phyloP scores from a whole-genome alignment of 2,797 vertebrate species.

The Sebastes taczanowskii region DNA sequence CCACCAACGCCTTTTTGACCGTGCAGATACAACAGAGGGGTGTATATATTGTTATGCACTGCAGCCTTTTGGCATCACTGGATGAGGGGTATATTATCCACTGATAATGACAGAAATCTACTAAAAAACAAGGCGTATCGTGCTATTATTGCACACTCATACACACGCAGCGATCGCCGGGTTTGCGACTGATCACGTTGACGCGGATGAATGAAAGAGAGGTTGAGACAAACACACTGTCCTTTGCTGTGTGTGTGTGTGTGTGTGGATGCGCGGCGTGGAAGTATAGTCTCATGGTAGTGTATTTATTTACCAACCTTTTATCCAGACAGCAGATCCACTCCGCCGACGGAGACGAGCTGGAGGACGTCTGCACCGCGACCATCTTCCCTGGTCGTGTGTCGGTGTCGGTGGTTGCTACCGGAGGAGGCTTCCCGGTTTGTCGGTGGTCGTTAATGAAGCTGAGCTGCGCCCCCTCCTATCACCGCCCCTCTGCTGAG shows the following conservation, averaged over 20 bases:
- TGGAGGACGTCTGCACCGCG: constrained; percentile 88
- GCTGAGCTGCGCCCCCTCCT: constrained; percentile 64
- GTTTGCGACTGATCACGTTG: constrained; percentile 59
- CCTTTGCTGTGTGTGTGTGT: background rate
- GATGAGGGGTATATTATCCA: no score
- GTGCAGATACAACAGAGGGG: constrained; percentile 4
- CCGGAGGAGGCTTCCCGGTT: constrained; percentile 59
- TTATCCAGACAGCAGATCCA: constrained; percentile 98
- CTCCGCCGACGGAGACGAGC: constrained; percentile 88
- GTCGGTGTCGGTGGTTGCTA: constrained; percentile 34
- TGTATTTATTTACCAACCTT: constrained; percentile 82
- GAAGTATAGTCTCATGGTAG: background rate
- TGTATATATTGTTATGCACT: background rate
- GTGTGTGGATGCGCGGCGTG: constrained; percentile 18
- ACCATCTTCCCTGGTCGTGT: constrained; percentile 89
- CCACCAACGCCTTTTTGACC: constrained; percentile 75
- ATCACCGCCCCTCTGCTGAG: constrained; percentile 50
- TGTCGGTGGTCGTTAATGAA: constrained; percentile 73
- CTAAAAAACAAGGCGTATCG: constrained; percentile 10
- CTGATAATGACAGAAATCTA: background rate
- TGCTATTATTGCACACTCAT: constrained; percentile 8
- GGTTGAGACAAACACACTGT: constrained; percentile 7
- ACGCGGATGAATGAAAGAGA: constrained; percentile 55
- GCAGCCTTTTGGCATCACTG: background rate
- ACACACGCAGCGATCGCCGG: constrained; percentile 61